Base-by-base conservation (phyloP, 2,797 vertebrate species). In the Botia almorhae region DNA sequence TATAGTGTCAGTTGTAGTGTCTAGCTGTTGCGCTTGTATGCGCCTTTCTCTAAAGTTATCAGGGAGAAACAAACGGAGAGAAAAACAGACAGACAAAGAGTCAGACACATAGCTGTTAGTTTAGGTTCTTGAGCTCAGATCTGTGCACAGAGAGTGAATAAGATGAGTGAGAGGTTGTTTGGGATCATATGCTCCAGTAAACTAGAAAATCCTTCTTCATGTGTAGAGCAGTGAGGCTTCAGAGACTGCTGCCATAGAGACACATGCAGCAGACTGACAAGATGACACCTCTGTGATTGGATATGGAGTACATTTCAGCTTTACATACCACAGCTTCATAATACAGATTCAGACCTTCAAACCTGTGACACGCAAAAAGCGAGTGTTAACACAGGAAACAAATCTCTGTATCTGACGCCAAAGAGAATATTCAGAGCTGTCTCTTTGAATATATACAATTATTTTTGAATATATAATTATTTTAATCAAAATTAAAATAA, bases 261-360 rank as follows among this genome's bases (percentile, higher is more conserved):
- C 89, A 93, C 46, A 48, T 33, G 33, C 33, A 33, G 3, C 33
- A 33, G 92, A 92, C 87, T 93, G 92, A 91, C 91, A 83, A 1
- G 11, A 39, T 76, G 63, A 78, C 85, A 82, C 76, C 84, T 87
- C 81, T 85, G 81, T 88, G 85, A 85, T 91, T 83, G 84, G 87
- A 89, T 88, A 86, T 85, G 86, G 85, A 82, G 43, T 89, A 89
- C 4, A 13, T 10, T 48, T 48, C 46, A 26, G 33, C 33, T 33
- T 33, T 33, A 33, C 33, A 33, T 33, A 33, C 1, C 33, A 33
- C 33, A 33, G 33, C 33, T 33, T 33, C 4, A 33, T 33, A 0
- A 33, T 33, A 33, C 33, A 33, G 33, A 33, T 33, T 26, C 23
- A 26, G 33, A 3, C 33, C 33, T 33, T 33, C 46, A 12, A 10